Percentiles rank a stretch among this genome's conserved stretches.
Evolutionary conservation across 2,113 vertebrate genomes (phyloP).

Genomic region (Athene noctua): DNA sequence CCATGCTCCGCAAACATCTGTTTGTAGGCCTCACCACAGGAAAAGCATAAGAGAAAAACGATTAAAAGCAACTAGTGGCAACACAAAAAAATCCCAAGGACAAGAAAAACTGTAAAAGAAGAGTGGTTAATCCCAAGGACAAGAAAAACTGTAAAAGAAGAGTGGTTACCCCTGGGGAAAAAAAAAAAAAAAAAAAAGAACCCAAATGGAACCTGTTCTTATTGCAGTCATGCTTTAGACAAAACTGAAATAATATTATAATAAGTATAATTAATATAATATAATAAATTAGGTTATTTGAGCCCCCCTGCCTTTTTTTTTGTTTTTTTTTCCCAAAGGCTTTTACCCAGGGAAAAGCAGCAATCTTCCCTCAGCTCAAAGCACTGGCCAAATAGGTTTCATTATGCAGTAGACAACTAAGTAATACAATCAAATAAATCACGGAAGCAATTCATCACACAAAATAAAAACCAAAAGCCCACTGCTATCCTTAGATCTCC

Average conservation of each 20-base stretch:
- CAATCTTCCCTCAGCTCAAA: neutral
- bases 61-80: neutral
- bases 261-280: neutral
- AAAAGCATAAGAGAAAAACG: accelerated
- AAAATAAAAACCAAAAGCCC: neutral
- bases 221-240: neutral
- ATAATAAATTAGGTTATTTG: neutral
- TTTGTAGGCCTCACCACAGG: neutral
- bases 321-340: no score
- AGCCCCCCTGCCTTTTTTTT: no score
- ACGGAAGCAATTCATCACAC: neutral
- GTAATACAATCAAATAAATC: neutral
- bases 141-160: neutral
- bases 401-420: neutral
- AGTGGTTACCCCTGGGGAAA: no score
- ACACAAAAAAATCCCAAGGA: neutral
- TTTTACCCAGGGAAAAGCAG: neutral
- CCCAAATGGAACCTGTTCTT: neutral
- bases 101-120: neutral
- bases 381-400: neutral
- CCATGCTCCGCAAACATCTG: accelerated
- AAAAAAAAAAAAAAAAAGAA: neutral
- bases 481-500: neutral
- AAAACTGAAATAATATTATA: neutral
- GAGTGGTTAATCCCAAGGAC: neutral